Conservation (phyloP, 2,113 vertebrate species). For the Gavia stellata region DNA sequence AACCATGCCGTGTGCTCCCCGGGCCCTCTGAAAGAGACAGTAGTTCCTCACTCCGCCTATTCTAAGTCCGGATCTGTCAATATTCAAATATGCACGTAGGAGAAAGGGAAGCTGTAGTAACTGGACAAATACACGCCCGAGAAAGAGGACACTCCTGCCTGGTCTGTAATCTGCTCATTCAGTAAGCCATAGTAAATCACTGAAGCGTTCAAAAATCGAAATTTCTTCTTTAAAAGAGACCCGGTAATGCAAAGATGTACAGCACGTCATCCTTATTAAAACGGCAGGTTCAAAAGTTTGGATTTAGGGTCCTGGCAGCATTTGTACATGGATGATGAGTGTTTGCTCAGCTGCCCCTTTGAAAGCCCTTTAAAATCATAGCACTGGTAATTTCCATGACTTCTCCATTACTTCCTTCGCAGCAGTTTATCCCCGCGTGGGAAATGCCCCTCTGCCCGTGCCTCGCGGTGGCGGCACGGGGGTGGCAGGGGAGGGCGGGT, state of each 20-base stretch:
- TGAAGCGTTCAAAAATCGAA: neutral
- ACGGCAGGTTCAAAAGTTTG: neutral
- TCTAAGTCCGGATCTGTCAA: neutral
- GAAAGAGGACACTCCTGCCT: neutral
- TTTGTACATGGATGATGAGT: neutral
- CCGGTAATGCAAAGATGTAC: neutral
- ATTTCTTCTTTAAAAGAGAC: neutral
- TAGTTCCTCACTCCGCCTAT: neutral
- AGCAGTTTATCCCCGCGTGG: neutral
- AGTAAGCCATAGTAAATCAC: neutral
- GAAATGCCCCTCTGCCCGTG: neutral
- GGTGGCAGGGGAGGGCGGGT: neutral
- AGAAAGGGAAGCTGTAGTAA: constrained; percentile 7
- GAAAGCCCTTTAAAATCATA: neutral
- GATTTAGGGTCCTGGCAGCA: neutral
- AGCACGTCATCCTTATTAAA: neutral
- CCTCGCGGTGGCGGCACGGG: neutral
- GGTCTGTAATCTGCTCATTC: neutral
- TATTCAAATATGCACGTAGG: neutral
- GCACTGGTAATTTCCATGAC: neutral
- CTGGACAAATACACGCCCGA: neutral
- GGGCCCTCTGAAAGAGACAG: neutral
- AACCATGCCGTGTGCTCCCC: neutral
- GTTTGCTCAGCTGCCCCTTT: neutral
- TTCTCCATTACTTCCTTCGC: neutral